phyloP scores from a whole-genome alignment of 1,140 invertebrate genomes.

The Ectropis grisescens region DNA sequence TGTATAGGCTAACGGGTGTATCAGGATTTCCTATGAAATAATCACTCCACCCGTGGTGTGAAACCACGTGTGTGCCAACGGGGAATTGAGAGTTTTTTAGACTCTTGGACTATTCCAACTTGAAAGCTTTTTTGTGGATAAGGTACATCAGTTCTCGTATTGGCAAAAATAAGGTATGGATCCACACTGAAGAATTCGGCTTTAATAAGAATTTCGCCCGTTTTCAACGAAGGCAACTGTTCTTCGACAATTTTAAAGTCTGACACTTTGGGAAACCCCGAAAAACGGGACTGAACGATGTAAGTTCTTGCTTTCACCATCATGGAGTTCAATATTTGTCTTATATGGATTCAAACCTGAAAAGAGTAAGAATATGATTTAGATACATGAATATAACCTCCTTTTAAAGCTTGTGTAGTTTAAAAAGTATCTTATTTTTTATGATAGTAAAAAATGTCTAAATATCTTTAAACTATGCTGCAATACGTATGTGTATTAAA shows the following conservation, averaged over 20 bases:
- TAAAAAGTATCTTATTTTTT: too few species aligned
- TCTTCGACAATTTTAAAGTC: constrained; percentile 51
- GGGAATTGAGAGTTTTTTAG: constrained; percentile 56
- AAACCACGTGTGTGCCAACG: constrained; percentile 68
- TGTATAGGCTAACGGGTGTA: not conserved
- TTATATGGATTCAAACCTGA: too few species aligned
- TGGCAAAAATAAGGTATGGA: constrained; percentile 56
- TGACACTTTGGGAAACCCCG: constrained; percentile 41
- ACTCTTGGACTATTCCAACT: constrained; percentile 36
- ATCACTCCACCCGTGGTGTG: constrained; percentile 72
- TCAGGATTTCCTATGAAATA: constrained; percentile 41
- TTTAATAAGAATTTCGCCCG: constrained; percentile 56
- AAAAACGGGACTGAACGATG: constrained; percentile 37
- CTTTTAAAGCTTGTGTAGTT: too few species aligned
- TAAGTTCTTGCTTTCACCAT: constrained; percentile 39
- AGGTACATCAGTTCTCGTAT: constrained; percentile 13
- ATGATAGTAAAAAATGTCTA: too few species aligned
- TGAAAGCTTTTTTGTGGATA: constrained; percentile 48
- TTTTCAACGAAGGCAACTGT: constrained; percentile 32
- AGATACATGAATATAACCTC: too few species aligned
- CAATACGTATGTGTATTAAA: too few species aligned
- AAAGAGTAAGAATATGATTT: too few species aligned
- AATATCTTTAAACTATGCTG: too few species aligned
- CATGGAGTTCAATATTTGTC: too few species aligned
- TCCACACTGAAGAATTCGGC: constrained; percentile 66